Conservation (phyloP, 2,888 invertebrate species). For the Tetranychus truncatus region DNA sequence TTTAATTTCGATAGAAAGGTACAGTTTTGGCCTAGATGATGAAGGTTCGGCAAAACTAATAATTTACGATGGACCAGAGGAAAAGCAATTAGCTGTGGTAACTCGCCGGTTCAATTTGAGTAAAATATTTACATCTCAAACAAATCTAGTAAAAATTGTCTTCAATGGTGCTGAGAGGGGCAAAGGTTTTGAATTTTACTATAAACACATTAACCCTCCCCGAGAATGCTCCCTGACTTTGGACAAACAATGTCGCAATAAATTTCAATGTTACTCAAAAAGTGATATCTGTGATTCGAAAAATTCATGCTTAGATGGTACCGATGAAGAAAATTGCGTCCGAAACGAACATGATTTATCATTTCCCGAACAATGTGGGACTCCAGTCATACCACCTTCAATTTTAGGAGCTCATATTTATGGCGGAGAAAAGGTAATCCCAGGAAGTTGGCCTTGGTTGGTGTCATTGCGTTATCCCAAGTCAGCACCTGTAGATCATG, state of each 20-base stretch:
- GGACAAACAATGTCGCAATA: not conserved
- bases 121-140: not conserved
- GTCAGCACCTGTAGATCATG: not conserved
- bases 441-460: slow-evolving; percentile 13
- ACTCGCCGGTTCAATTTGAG: not conserved
- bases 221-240: not conserved
- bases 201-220: not conserved
- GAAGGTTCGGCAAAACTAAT: not conserved
- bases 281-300: not conserved
- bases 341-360: not conserved
- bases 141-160: not conserved
- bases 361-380: not conserved
- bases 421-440: slow-evolving; percentile 5
- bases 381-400: not conserved
- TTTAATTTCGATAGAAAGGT: not conserved
- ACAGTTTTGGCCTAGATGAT: not conserved
- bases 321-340: slow-evolving; percentile 14
- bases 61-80: not conserved
- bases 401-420: not conserved
- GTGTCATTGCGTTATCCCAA: not conserved
- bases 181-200: slow-evolving; percentile 9
- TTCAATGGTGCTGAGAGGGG: not conserved
- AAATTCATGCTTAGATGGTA: slow-evolving; percentile 8
- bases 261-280: not conserved
- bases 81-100: not conserved